A percentile compares a stretch with the other conserved stretches of the same genome.
Conservation (phyloP, 2,797 vertebrate genomes). For the Carduelis carduelis region DNA sequence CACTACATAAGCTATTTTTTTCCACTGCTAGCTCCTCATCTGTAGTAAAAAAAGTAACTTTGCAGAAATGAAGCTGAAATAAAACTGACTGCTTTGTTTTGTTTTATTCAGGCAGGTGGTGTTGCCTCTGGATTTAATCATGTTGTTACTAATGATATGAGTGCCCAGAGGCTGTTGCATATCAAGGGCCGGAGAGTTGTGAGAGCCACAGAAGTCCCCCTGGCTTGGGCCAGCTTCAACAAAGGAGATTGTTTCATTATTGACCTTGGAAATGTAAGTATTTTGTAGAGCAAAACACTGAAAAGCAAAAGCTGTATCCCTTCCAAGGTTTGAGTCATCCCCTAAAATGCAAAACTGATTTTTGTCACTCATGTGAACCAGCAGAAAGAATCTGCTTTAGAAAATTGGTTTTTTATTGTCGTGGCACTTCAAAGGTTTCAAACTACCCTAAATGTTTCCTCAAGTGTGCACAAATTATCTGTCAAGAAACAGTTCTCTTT, state of each 20-base stretch:
- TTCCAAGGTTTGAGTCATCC: not conserved
- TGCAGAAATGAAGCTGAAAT: not conserved
- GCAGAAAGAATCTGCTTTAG: not conserved
- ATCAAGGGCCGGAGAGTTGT: conserved; percentile 88
- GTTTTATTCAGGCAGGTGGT: conserved; percentile 79
- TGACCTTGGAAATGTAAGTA: conserved; percentile 86
- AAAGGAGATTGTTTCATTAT: conserved; percentile 90
- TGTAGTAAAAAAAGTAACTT: not conserved
- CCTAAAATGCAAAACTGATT: not conserved
- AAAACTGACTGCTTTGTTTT: not conserved
- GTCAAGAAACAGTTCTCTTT: not conserved
- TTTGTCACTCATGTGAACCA: not conserved
- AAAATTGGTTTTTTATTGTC: not conserved
- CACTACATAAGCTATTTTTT: not conserved
- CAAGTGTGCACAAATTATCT: not conserved
- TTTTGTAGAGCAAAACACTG: not conserved
- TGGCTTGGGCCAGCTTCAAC: conserved; percentile 89
- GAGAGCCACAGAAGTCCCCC: conserved; percentile 84
- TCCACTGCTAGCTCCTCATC: not conserved
- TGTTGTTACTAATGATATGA: conserved; percentile 87
- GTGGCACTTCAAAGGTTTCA: not conserved
- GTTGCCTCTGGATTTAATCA: conserved; percentile 89
- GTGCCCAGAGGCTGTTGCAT: conserved; percentile 83
- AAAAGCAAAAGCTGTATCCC: not conserved
- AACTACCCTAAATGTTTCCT: not conserved